Base-by-base conservation (phyloP, 2,797 vertebrate species). In the Percopsis omiscomaycus region DNA sequence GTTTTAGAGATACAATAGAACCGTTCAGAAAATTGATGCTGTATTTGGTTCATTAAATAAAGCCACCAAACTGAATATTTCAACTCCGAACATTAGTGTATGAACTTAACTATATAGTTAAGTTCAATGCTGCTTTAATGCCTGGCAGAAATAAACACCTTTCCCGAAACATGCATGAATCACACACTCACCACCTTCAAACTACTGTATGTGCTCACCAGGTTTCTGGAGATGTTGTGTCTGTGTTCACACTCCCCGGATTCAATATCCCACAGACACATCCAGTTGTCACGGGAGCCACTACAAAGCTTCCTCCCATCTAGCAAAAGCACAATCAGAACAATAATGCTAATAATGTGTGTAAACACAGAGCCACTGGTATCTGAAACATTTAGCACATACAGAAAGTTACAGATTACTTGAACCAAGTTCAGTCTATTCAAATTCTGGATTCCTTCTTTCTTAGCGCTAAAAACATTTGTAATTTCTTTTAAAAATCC, bases 261-360 rank as follows among this genome's bases (percentile, higher is more conserved):
- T 79, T 94, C 94, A 0, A 96, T 86, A 64, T 99, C 96, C 97
- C 97, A 99, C 82, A 95, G 90, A 71, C 95, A 94, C 80, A 99
- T 83, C 4, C 93, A 93, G 89, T 98, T 99, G 90, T 99, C 97
- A 28, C 96, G 92, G 46, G 97, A 98, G 29, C 96, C 97, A 0
- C 95, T 95, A 84, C 95, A 95, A 71, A 99, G 88, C 85, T 90
- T 92, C 53, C 88, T 90, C 0, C 91, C 92, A 11, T 96, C 97
- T 99, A 75, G 16, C 6, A 81, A 58, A 57, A 66, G 14, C 57
- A 60, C n/a, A 70, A 54, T 6, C 51, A 48, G 71, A 71, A 70
- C 30, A 6, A n/a, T 13, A 55, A 22, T 22, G 27, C 12, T 30
- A 6, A n/a, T 13, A 55, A 22, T 22, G 27, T n/a, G 32, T 37